Base-by-base conservation (phyloP, 2,888 invertebrate species). In the Conchocele bisecta region DNA sequence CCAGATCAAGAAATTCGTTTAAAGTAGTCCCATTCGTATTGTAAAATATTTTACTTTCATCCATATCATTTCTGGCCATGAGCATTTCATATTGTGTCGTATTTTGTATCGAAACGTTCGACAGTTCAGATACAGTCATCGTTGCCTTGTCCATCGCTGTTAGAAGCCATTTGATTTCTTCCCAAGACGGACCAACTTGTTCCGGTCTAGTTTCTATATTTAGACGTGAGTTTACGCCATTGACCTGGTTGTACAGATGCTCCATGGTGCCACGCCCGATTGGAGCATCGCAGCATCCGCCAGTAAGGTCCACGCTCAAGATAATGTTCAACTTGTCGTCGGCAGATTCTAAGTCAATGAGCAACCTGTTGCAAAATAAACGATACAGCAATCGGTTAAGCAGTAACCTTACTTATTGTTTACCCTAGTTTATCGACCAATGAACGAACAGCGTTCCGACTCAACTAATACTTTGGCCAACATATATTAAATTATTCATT, bases 61-160 rank as follows among this genome's bases (percentile, higher is more conserved):
- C 72, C 20, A 68, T 75, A 50, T 84, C 83, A 48, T 85, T 85
- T 44, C 84, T 50, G 0, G 79, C 70, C 28, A 58, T 59, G n/a
- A 84, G 72, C 15, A 83, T 39, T 20, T 79, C 77, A 29, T 70
- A 83, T 5, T 63, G 17, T 9, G 53, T 35, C 2, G 60, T 72
- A 13, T 66, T 63, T 13, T 57, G 51, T 48, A 53, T 60, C 9
- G 31, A 31, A 15, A 20, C 53, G 3, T 58, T 66, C 9, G 46
- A n/a, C 0, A 71, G 68, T 5, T 73, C 60, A 33, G 75, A 75
- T 2, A 84, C 54, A 0, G 76, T 71, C 17, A 85, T 39, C 1
- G 73, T 54, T 17, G 75, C 24, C 15, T 65, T 54, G 0, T 69
- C 39, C 28, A 73, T 75, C 37, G 68, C 61, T 13, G 60, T 63